phyloP scores from a whole-genome alignment of 2,113 vertebrate species.

The Prolemur simus region DNA sequence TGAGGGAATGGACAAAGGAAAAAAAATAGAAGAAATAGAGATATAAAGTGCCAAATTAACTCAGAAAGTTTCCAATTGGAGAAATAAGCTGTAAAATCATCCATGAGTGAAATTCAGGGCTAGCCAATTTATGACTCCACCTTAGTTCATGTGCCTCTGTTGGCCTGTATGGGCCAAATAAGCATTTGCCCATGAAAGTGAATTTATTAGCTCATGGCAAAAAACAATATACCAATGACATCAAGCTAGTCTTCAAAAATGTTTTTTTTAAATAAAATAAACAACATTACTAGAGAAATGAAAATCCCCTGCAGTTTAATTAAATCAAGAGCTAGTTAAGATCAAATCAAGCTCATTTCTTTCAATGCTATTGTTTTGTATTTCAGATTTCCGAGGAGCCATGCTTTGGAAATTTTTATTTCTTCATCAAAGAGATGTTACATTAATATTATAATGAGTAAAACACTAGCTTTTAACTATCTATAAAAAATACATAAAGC shows the following conservation, averaged over 20 bases:
- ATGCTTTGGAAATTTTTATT: slow-evolving; percentile 38
- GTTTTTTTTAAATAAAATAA: slow-evolving; percentile 55
- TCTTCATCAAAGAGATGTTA: slow-evolving; percentile 23
- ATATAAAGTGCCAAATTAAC: background rate
- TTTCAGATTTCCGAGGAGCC: slow-evolving; percentile 56
- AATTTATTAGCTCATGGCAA: slow-evolving; percentile 50
- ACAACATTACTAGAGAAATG: slow-evolving; percentile 45
- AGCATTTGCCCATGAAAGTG: slow-evolving; percentile 1
- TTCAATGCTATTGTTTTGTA: slow-evolving; percentile 39
- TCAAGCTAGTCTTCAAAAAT: slow-evolving; percentile 56
- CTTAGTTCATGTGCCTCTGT: background rate
- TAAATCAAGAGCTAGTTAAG: slow-evolving; percentile 60
- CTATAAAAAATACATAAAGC: background rate
- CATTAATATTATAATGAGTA: background rate
- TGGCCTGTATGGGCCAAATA: background rate
- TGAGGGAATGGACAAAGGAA: background rate
- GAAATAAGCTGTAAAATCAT: slow-evolving; percentile 45
- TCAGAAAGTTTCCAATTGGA: background rate
- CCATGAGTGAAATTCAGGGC: background rate
- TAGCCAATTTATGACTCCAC: background rate
- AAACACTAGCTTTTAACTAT: background rate
- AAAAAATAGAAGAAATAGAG: background rate
- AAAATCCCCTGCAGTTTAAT: slow-evolving; percentile 57
- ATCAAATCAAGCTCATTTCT: slow-evolving; percentile 6
- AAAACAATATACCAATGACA: slow-evolving; percentile 44